Percentiles rank a stretch among this genome's conserved stretches.
Conservation (phyloP, 2,113 vertebrate species). For the Taurulus bubalis region DNA sequence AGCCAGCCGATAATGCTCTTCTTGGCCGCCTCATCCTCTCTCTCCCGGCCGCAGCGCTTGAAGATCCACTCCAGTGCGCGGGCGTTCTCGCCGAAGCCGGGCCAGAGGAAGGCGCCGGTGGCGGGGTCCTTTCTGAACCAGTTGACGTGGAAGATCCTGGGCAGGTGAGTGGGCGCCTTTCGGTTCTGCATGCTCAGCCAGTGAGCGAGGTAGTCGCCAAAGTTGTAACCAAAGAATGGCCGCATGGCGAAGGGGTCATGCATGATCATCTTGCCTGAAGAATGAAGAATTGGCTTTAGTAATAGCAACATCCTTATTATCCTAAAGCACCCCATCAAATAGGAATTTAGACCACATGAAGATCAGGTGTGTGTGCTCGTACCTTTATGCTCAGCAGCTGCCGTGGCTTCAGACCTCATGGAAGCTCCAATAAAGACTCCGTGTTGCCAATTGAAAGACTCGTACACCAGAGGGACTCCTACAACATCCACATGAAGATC, state of each 20-base stretch:
- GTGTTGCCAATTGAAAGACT: conserved; percentile 95
- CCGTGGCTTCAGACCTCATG: conserved; percentile 98
- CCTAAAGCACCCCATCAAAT: neutral
- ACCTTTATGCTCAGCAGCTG: conserved; percentile 97
- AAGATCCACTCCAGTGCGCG: conserved; percentile 98
- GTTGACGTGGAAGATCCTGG: conserved; percentile 98
- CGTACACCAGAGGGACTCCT: conserved; percentile 97
- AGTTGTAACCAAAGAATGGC: conserved; percentile 99
- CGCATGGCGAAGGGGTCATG: conserved; percentile 98
- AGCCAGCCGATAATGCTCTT: conserved; percentile 89
- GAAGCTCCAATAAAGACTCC: conserved; percentile 96
- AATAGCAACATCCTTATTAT: neutral
- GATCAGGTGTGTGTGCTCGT: conserved; percentile 16
- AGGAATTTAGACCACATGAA: conserved; percentile 50
- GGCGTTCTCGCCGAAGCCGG: conserved; percentile 94
- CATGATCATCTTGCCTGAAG: conserved; percentile 93
- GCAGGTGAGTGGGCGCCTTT: conserved; percentile 88
- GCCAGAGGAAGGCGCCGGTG: conserved; percentile 92
- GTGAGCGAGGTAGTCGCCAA: conserved; percentile 94
- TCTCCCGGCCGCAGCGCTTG: conserved; percentile 84
- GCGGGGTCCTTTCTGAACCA: conserved; percentile 94
- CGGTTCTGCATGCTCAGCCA: conserved; percentile 95
- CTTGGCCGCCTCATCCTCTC: conserved; percentile 86
- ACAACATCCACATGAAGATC: conserved; percentile 11
- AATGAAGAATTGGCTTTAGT: neutral